A percentile compares a stretch with the other conserved stretches of the same genome.
phyloP scores from a whole-genome alignment of 2,113 vertebrate genomes.

The Proterorhinus semilunaris region DNA sequence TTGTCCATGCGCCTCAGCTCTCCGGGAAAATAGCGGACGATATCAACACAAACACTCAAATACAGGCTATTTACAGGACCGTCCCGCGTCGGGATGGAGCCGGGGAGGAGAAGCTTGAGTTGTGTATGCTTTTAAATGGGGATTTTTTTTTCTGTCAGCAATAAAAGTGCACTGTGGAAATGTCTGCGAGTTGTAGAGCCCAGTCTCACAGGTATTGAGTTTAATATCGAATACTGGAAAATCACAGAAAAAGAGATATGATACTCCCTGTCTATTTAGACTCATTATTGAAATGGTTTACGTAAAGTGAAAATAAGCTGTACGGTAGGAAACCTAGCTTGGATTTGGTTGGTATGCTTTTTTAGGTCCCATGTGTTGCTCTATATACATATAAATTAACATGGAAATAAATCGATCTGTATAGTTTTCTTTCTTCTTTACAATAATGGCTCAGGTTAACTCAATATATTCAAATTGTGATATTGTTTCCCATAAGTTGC shows the following conservation, averaged over 20 bases:
- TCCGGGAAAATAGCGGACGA: conserved; percentile 64
- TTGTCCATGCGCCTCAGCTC: conserved; percentile 69
- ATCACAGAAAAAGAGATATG: not conserved
- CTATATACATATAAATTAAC: too few species aligned
- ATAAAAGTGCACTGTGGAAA: conserved; percentile 13
- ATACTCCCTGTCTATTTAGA: too few species aligned
- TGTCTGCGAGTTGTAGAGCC: not conserved
- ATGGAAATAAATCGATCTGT: too few species aligned
- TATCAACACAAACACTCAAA: conserved; percentile 67
- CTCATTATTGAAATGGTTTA: too few species aligned
- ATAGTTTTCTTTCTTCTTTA: too few species aligned
- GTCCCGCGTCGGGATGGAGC: conserved; percentile 44
- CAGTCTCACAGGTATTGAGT: not conserved
- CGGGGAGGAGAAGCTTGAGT: conserved; percentile 40
- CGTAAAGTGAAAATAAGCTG: too few species aligned
- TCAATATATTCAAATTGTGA: too few species aligned
- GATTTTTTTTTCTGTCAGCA: conserved; percentile 10
- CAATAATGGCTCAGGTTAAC: too few species aligned
- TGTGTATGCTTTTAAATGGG: conserved; percentile 30
- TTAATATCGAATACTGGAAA: not conserved
- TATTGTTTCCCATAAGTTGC: too few species aligned
- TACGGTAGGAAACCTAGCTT: too few species aligned
- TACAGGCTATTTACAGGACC: conserved; percentile 69
- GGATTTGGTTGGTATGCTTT: too few species aligned
- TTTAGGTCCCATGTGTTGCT: too few species aligned